Percentiles rank a stretch among this genome's conserved stretches.
Evolutionary conservation across 2,113 vertebrate genomes (phyloP).

Genomic region (Pongo abelii): DNA sequence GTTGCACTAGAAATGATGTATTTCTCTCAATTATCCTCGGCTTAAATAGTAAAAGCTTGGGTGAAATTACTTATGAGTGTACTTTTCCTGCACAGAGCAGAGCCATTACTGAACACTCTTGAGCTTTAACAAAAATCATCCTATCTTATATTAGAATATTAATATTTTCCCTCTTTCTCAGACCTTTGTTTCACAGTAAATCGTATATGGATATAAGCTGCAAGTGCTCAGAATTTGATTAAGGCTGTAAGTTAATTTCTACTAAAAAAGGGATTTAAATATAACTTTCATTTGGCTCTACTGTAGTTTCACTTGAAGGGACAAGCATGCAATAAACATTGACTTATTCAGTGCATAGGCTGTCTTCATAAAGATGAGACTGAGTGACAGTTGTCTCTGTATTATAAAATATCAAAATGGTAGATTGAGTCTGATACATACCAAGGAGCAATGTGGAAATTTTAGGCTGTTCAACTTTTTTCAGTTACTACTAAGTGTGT

Average conservation of each 20-base stretch:
- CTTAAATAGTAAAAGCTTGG: conserved; percentile 65
- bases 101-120: background rate
- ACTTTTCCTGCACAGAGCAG: conserved; percentile 47
- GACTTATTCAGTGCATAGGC: background rate
- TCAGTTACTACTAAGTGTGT: conserved; percentile 32
- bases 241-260: conserved; percentile 28
- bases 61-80: conserved; percentile 70
- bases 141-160: background rate
- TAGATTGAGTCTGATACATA: conserved; percentile 43
- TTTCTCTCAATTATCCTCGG: conserved; percentile 68
- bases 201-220: background rate
- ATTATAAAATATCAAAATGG: conserved; percentile 43
- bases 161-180: background rate
- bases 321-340: background rate
- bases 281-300: background rate
- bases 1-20: conserved; percentile 68
- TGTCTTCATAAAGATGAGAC: conserved; percentile 60
- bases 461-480: background rate
- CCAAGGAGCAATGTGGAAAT: background rate
- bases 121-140: background rate
- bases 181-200: background rate
- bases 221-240: conserved; percentile 32
- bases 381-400: conserved; percentile 68
- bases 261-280: conserved; percentile 27
- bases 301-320: background rate